A percentile compares a stretch with the other conserved stretches of the same genome.
Conservation (phyloP, 1,140 invertebrate species). For the Ooceraea biroi region DNA sequence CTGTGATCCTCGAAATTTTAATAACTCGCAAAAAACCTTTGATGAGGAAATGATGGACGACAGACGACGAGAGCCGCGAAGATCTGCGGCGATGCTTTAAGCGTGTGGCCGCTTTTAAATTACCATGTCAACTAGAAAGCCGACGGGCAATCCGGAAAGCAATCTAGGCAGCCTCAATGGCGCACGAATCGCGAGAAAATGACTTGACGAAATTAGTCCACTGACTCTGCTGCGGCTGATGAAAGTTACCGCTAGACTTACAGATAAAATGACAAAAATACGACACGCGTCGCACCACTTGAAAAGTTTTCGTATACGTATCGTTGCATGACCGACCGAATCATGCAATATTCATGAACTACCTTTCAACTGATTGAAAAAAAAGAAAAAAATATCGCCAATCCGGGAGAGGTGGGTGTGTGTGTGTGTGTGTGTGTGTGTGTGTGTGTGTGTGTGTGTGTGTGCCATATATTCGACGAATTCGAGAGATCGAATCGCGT, state of each 20-base stretch:
- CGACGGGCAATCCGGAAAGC: slow-evolving; percentile 40
- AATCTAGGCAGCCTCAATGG: slow-evolving; percentile 47
- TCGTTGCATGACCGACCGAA: slow-evolving; percentile 23
- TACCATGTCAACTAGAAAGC: slow-evolving; percentile 55
- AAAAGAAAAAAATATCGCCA: background rate
- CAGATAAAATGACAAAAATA: background rate
- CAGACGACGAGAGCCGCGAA: slow-evolving; percentile 5
- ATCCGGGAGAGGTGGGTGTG: background rate
- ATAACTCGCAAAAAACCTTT: slow-evolving; percentile 5
- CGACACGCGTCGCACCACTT: background rate
- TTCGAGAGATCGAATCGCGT: too few species aligned
- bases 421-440: too few species aligned
- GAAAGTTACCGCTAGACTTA: slow-evolving; percentile 26
- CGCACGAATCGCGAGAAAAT: slow-evolving; percentile 29
- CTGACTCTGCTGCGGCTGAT: slow-evolving; percentile 19
- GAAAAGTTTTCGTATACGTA: slow-evolving; percentile 15
- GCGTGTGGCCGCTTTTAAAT: slow-evolving; percentile 52
- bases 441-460: too few species aligned
- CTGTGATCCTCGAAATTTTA: slow-evolving; percentile 22
- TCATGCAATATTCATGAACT: slow-evolving; percentile 1
- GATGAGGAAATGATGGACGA: slow-evolving; percentile 26
- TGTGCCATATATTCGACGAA: too few species aligned
- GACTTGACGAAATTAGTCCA: slow-evolving; percentile 22
- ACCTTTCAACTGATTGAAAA: background rate
- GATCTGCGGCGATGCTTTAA: slow-evolving; percentile 9